A percentile compares a stretch with the other conserved stretches of the same genome.
These are phyloP conservation scores for Campopleginae sp. DNA, from an alignment of 2,888 invertebrate genomes.

Conservation along the genomic window DNA sequence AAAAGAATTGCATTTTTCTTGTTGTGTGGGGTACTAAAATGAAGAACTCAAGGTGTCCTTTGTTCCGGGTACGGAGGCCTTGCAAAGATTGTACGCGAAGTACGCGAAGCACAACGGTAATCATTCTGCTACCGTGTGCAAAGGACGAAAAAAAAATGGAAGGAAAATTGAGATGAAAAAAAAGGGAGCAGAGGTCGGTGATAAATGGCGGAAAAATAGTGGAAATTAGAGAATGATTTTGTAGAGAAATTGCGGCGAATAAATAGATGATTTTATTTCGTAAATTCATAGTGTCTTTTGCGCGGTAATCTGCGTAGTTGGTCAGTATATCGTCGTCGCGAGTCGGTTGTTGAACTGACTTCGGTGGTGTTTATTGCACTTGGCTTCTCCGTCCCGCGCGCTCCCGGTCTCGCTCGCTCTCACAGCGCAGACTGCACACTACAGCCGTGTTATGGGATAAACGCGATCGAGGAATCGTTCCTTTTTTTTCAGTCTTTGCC, in stretches of 20 bases:
- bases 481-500: conserved; percentile 52
- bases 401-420: conserved; percentile 53
- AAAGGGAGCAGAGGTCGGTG: not conserved
- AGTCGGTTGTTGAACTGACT: conserved; percentile 79
- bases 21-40: conserved; percentile 43
- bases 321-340: conserved; percentile 33
- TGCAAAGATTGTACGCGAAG: conserved; percentile 60
- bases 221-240: not conserved
- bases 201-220: not conserved
- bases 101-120: conserved; percentile 35
- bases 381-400: conserved; percentile 55
- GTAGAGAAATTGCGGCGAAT: not conserved
- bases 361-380: conserved; percentile 85
- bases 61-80: conserved; percentile 62
- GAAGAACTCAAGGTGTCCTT: conserved; percentile 63
- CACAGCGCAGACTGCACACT: conserved; percentile 31
- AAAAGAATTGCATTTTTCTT: conserved; percentile 48
- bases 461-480: conserved; percentile 53
- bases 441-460: conserved; percentile 56
- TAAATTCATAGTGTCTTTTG: conserved; percentile 19
- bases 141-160: conserved; percentile 17
- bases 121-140: conserved; percentile 25
- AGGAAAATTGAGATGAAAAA: conserved; percentile 7
- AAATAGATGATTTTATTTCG: conserved; percentile 14
- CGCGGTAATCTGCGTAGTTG: conserved; percentile 34